phyloP scores from a whole-genome alignment of 2,888 invertebrate species.

The Erynnis tages region DNA sequence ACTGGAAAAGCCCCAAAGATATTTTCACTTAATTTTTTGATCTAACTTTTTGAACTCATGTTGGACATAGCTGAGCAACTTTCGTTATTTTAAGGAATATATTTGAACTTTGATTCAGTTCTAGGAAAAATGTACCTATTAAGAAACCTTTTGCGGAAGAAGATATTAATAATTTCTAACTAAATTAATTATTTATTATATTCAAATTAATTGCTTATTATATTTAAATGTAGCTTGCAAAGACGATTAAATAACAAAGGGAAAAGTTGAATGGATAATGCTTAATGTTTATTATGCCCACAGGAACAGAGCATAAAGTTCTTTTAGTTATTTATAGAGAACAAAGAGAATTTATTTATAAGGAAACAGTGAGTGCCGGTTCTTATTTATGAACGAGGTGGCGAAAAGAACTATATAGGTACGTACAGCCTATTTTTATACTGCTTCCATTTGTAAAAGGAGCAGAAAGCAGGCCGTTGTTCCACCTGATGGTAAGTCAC shows the following conservation, averaged over 20 bases:
- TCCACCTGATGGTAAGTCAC: too few species aligned
- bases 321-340: conserved; percentile 26
- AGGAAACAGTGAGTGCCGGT: neutral
- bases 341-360: conserved; percentile 23
- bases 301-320: conserved; percentile 22
- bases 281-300: conserved; percentile 20
- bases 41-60: too few species aligned
- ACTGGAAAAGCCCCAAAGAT: too few species aligned
- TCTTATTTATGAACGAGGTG: neutral
- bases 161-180: conserved; percentile 33
- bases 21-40: too few species aligned
- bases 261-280: conserved; percentile 14
- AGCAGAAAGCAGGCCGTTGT: too few species aligned
- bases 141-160: conserved; percentile 3
- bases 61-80: too few species aligned
- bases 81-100: too few species aligned
- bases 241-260: conserved; percentile 21
- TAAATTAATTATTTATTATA: conserved; percentile 40
- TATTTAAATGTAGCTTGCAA: conserved; percentile 35
- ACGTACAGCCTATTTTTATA: too few species aligned
- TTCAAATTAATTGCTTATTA: conserved; percentile 39
- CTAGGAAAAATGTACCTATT: neutral
- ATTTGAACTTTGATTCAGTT: too few species aligned
- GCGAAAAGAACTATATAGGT: neutral
- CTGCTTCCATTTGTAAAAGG: too few species aligned